Evolutionary conservation across 2,888 invertebrate species (phyloP).

Genomic region (Chrysopilus asiliformis): DNA sequence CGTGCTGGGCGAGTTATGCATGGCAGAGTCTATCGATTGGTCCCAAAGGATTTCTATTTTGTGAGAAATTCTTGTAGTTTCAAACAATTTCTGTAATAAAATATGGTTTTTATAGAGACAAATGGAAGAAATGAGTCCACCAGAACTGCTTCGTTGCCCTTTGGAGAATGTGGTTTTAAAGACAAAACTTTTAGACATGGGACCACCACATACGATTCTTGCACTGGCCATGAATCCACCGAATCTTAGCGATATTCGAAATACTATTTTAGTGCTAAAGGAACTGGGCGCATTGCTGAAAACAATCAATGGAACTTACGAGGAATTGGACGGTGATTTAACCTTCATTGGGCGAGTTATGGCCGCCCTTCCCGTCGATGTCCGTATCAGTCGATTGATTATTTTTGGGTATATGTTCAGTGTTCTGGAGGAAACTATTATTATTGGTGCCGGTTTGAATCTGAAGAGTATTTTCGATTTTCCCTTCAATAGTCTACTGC

Average conservation of each 20-base stretch:
- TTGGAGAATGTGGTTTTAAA: constrained; percentile 67
- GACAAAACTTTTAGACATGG: constrained; percentile 70
- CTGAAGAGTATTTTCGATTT: constrained; percentile 66
- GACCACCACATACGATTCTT: constrained; percentile 62
- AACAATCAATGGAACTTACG: constrained; percentile 40
- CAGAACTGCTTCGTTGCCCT: constrained; percentile 71
- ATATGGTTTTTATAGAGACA: constrained; percentile 29
- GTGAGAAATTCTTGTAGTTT: constrained; percentile 28
- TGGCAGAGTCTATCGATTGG: constrained; percentile 74
- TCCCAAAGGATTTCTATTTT: constrained; percentile 51
- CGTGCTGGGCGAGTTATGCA: constrained; percentile 78
- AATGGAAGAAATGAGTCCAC: constrained; percentile 44
- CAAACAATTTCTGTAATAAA: constrained; percentile 6
- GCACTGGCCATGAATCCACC: constrained; percentile 81
- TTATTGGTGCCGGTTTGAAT: constrained; percentile 74
- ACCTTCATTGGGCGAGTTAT: constrained; percentile 77
- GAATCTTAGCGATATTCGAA: constrained; percentile 62
- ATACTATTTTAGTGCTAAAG: constrained; percentile 72
- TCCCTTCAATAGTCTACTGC: constrained; percentile 54
- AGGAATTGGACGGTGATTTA: constrained; percentile 64
- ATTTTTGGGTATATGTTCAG: constrained; percentile 77
- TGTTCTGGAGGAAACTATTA: constrained; percentile 66
- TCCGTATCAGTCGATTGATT: constrained; percentile 69
- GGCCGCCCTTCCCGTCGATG: constrained; percentile 70
- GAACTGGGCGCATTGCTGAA: constrained; percentile 68